These are phyloP conservation scores for Glaucidium brasilianum DNA, from an alignment of 2,113 vertebrate genomes.

Conservation along the genomic window DNA sequence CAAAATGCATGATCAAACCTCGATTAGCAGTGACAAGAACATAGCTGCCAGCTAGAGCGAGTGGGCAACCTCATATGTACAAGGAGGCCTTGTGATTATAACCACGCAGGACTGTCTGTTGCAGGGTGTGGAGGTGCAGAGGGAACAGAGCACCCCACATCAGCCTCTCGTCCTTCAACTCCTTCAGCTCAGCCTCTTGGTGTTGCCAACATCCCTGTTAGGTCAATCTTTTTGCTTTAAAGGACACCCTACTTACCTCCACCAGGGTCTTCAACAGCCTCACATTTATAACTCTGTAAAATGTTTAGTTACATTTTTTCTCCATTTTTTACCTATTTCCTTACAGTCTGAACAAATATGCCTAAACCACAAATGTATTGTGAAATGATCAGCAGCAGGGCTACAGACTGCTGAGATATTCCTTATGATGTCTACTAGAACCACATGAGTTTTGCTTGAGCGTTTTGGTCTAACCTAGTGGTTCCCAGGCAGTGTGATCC, in stretches of 20 bases:
- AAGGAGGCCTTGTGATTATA: neutral
- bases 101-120: neutral
- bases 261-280: neutral
- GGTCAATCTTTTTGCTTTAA: neutral
- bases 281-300: neutral
- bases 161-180: neutral
- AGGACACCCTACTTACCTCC: neutral
- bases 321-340: neutral
- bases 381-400: neutral
- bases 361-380: neutral
- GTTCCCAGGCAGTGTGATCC: neutral
- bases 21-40: accelerated
- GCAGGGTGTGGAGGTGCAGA: neutral
- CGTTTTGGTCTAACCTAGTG: neutral
- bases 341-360: neutral
- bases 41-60: neutral
- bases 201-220: neutral
- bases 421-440: neutral
- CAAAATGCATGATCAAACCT: neutral
- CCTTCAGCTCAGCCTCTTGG: neutral
- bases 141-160: neutral
- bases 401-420: neutral
- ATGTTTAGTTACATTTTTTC: neutral
- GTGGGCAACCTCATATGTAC: neutral
- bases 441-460: neutral